Evolutionary conservation across 2,113 vertebrate species (phyloP).

Genomic region (Heloderma charlesbogerti): DNA sequence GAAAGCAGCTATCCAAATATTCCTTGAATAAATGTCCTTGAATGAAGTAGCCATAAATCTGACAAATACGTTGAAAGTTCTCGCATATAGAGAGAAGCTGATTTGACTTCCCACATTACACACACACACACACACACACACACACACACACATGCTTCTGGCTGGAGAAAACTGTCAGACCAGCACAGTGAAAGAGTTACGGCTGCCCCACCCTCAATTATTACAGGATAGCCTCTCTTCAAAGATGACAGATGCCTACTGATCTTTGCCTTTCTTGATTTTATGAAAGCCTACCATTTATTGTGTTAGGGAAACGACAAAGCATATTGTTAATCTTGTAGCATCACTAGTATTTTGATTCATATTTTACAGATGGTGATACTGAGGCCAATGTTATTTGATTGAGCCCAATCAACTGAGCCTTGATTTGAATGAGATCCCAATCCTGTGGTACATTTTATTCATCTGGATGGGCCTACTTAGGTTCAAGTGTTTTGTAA

Average conservation of each 20-base stretch:
- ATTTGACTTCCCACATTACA: not conserved
- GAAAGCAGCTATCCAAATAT: conserved; percentile 55
- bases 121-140: not conserved
- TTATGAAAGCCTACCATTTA: not conserved
- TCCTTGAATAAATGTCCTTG: conserved; percentile 36
- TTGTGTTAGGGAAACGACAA: not conserved
- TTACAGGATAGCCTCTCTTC: not conserved
- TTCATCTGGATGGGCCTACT: not conserved
- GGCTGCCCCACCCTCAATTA: not conserved
- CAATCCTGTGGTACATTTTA: not conserved
- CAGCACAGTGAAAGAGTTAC: not conserved
- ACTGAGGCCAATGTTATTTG: not conserved
- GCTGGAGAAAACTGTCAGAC: not conserved
- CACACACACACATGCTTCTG: not conserved
- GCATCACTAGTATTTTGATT: not conserved
- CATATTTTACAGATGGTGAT: not conserved
- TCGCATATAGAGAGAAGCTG: not conserved
- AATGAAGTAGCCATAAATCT: conserved; percentile 32
- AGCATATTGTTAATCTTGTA: not conserved
- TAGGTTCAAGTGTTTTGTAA: not conserved
- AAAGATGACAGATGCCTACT: not conserved
- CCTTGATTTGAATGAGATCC: not conserved
- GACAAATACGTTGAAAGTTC: not conserved
- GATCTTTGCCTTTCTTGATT: not conserved
- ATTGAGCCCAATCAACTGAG: not conserved